Evolutionary conservation across 2,888 invertebrate species (phyloP), one percentile per base, ranked within the genome.

Genomic region (Dysmachus trigonus): DNA sequence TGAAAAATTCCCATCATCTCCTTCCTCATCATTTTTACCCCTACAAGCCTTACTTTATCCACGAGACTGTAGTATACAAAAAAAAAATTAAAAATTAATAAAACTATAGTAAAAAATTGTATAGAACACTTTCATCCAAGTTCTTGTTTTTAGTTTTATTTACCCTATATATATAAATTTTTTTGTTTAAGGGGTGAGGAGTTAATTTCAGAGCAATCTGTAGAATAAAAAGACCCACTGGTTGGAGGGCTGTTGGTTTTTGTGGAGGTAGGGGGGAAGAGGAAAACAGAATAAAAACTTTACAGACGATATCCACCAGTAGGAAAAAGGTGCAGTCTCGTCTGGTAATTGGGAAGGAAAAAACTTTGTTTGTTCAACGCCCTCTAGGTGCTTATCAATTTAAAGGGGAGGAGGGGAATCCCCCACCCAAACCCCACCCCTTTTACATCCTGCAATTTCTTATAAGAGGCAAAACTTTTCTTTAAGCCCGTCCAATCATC

Each of bases 301-400:
- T 83, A 41, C 83, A 83, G 83, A 83, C 83, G 83, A 72, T 83
- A 18, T n/a, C n/a, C n/a, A 51, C n/a, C 38, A 83, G 41, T 22
- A 72, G 38, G 71, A 72, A 51, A 51, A 51, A 51, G 18, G 38
- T n/a, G 30, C 33, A 22, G 35, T 35, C 71, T 41, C 10, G 41
- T 38, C 71, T 72, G 13, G 72, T 72, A 83, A 83, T 83, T 83
- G 83, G 83, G 41, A n/a, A n/a, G 15, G 15, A 41, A 41, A 38
- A 72, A 83, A 72, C 38, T 72, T 83, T 83, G 35, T 83, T 83
- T 72, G 72, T 8, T 18, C 18, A 18, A 22, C 62, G 62, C 27
- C 62, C 7, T 41, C 15, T 41, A 22, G 62, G 18, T 74, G 74
- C n/a, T 15, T 74, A 31, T 18, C 18, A 73, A 18, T 73, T n/a